Base-by-base conservation (phyloP, 2,797 vertebrate species). In the Sebastes kiyomatsui region DNA sequence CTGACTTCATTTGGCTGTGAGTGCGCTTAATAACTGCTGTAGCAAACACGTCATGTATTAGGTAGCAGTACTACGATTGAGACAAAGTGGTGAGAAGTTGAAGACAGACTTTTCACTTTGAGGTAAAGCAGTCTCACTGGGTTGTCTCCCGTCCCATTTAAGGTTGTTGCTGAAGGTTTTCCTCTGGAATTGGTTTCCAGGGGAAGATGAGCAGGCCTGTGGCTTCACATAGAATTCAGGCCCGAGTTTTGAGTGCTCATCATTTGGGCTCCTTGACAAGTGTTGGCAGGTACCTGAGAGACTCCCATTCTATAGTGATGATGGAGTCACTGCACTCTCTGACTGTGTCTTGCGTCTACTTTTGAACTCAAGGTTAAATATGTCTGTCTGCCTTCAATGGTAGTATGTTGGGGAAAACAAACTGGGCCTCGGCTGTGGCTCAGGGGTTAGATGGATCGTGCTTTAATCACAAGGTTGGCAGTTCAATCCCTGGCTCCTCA, bases 281-380 rank as follows among this genome's bases (percentile, higher is more conserved):
- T 28, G 38, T 76, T 79, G 69, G 55, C 68, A 69, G 61, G 52
- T 60, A 70, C 49, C 46, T 27, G 18, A 75, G 79, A 71, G 70
- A 62, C 68, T 74, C 38, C 38, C 4, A 7, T 65, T 77, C 67
- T 49, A 59, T 35, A 58, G 35, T 20, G 70, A 54, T 35, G 73
- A 76, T 75, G 65, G 74, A 72, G 74, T 78, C 61, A 42, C 16
- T 59, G 33, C 65, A 38, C 35, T 84, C 25, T 78, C 64, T 13
- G 2, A 67, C 72, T 55, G 68, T 23, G 58, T 82, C 46, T 58
- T 71, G 61, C 23, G 59, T 79, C 49, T 67, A 25, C 73, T 81
- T 79, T 80, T 38, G 52, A 67, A 59, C 14, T 71, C 4, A 72
- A 62, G 38, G 32, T 67, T 49, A 42, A 46, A 67, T 35, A 33